Percentiles rank a stretch among this genome's conserved stretches.
These are phyloP conservation scores for Thinocorus orbignyianus DNA, from an alignment of 2,113 vertebrate species.

Conservation along the genomic window DNA sequence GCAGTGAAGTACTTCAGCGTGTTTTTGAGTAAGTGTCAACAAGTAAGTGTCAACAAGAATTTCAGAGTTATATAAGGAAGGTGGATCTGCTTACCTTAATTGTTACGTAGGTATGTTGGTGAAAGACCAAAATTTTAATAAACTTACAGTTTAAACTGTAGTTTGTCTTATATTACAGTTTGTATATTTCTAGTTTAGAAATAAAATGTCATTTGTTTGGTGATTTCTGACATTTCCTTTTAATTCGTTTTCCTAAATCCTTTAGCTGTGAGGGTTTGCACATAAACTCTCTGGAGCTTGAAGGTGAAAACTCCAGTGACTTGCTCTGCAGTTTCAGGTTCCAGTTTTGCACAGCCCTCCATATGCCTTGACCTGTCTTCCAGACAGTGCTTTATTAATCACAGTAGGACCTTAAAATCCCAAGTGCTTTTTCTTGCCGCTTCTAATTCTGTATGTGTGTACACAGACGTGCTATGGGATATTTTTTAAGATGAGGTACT, in stretches of 20 bases:
- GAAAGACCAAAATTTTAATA: neutral
- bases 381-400: neutral
- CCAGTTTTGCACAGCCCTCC: neutral
- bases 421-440: neutral
- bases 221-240: neutral
- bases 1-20: neutral
- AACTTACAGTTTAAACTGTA: neutral
- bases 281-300: neutral
- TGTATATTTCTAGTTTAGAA: neutral
- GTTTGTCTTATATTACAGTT: neutral
- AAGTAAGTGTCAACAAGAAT: neutral
- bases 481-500: neutral
- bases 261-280: neutral
- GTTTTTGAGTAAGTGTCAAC: neutral
- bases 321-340: neutral
- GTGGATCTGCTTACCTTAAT: neutral
- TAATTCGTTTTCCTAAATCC: neutral
- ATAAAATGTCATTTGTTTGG: neutral
- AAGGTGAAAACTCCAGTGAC: neutral
- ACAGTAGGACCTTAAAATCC: neutral
- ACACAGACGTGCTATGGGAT: rapidly evolving
- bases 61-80: neutral
- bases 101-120: neutral
- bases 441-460: rapidly evolving
- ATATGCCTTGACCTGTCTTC: neutral